phyloP scores from a whole-genome alignment of 1,140 invertebrate species.

The Zaprionus ghesquierei region DNA sequence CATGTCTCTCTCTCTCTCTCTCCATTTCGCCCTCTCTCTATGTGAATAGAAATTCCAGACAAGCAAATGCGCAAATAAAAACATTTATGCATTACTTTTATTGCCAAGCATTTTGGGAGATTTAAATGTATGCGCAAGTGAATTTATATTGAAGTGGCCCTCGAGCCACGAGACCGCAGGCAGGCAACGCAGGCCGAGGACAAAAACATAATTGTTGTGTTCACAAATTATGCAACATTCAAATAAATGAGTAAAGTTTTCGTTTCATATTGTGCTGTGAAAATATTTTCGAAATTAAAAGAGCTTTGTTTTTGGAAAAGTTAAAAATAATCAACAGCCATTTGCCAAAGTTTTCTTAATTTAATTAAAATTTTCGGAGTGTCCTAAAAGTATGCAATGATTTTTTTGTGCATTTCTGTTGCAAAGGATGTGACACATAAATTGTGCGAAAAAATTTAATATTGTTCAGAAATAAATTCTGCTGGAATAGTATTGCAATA shows the following conservation, averaged over 20 bases:
- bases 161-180: background rate
- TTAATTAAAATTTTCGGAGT: background rate
- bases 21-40: background rate
- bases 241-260: slow-evolving; percentile 7
- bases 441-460: too few species aligned
- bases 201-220: background rate
- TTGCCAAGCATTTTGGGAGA: slow-evolving; percentile 25
- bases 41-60: slow-evolving; percentile 37
- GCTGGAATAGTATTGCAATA: too few species aligned
- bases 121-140: slow-evolving; percentile 37
- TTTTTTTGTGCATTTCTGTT: too few species aligned
- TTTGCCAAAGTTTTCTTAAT: background rate
- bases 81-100: slow-evolving; percentile 59
- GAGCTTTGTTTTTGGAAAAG: background rate
- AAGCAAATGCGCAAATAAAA: slow-evolving; percentile 57
- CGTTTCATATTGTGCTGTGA: background rate
- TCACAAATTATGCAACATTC: slow-evolving; percentile 11
- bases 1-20: slow-evolving; percentile 17
- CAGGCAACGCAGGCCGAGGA: background rate
- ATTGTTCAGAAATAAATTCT: too few species aligned
- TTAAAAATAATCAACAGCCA: background rate
- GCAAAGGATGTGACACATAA: too few species aligned
- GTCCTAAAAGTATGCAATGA: too few species aligned
- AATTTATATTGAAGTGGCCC: slow-evolving; percentile 16
- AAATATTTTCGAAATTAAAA: background rate